Base-by-base conservation (phyloP, 2,113 vertebrate species). In the Pangasianodon hypophthalmus region DNA sequence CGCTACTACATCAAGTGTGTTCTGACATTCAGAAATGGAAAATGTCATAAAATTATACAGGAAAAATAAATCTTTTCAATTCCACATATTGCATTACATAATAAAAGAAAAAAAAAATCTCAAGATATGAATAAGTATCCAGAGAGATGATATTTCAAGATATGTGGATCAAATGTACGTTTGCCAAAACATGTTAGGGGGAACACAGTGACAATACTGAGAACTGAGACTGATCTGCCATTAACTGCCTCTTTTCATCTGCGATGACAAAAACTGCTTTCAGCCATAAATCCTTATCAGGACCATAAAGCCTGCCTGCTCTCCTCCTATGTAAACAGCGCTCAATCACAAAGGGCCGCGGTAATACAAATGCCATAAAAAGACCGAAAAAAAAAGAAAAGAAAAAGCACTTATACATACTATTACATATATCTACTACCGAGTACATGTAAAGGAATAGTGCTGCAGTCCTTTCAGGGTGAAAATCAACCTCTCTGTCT, bases 241-340 rank as follows among this genome's bases (percentile, higher is more conserved):
- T 82, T 84, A 84, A 87, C 84, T n/a, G 84, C 71, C 60, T 58
- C 89, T 84, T 73, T 64, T 77, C 60, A 87, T 84, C 46, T 87
- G 46, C n/a, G 37, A n/a, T 87, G 80, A 71, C 81, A 81, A 46
- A 69, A 84, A 69, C 77, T 73, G 80, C 75, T 90, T 88, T 81
- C 56, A 73, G 90, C 64, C 73, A 88, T 91, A 91, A 91, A 91
- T 56, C 73, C 85, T 88, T 91, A 91, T 91, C 82, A 88, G 87
- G 75, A 67, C 83, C 87, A 91, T 91, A 88, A 91, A 91, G 62
- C 71, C 79, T 88, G 85, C 77, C 87, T 71, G 84, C 90, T 88
- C 58, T 73, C 50, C 84, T 64, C 87, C 85, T 88, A 82, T 83
- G 58, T 92, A 92, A 92, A 92, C 89, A 90, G 82, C 83, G 84